phyloP scores from a whole-genome alignment of 2,888 invertebrate species.

The Urechis unicinctus region DNA sequence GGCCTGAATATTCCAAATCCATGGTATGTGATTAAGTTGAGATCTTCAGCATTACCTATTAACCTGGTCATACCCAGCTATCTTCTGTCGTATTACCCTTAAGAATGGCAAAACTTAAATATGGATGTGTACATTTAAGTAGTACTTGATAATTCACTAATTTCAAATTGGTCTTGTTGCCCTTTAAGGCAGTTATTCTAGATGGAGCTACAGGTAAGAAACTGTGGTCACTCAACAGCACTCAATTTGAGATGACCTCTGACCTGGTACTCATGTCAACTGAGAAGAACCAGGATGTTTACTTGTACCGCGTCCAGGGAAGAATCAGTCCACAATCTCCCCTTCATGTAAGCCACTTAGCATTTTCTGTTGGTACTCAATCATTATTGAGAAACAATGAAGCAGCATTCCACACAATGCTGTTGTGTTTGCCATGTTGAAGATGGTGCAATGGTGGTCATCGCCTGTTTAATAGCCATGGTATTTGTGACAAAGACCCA shows the following conservation, averaged over 20 bases:
- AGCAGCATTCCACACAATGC: no score
- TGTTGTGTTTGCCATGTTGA: no score
- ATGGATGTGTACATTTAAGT: no score
- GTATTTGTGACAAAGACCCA: no score
- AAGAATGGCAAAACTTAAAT: no score
- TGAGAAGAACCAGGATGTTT: conserved; percentile 29
- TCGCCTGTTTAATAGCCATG: no score
- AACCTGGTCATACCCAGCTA: not conserved
- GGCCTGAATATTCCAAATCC: conserved; percentile 33
- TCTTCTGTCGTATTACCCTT: no score
- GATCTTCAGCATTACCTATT: not conserved
- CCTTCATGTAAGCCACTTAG: no score
- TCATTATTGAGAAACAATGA: no score
- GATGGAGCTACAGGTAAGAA: conserved; percentile 34
- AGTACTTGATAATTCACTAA: no score
- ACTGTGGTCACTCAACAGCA: conserved; percentile 32
- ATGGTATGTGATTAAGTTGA: conserved; percentile 23
- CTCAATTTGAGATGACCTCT: conserved; percentile 32
- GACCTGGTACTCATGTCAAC: conserved; percentile 32
- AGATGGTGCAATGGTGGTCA: no score
- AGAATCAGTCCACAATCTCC: not conserved
- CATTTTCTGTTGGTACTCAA: no score
- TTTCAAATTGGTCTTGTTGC: not conserved
- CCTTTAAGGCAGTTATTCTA: conserved; percentile 28
- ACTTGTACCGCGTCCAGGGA: conserved; percentile 32